Percentiles rank a stretch among this genome's conserved stretches.
These are phyloP conservation scores for Sericinus montela DNA, from an alignment of 2,888 invertebrate species.

Conservation along the genomic window DNA sequence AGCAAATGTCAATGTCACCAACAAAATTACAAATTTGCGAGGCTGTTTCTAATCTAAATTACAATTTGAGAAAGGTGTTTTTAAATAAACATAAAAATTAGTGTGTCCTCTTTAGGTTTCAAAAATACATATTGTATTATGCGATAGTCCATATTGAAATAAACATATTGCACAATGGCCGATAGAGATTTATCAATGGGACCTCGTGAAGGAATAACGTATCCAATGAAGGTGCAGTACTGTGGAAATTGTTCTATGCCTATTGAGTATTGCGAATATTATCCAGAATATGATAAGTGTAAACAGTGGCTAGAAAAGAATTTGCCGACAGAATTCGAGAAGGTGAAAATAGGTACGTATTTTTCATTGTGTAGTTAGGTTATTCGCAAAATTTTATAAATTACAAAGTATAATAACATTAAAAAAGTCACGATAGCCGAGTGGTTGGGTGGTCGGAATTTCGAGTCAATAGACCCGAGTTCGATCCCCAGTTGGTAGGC, in stretches of 20 bases:
- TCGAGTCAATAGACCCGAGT: no score
- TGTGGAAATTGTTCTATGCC: constrained; percentile 97
- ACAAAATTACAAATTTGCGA: no score
- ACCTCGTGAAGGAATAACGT: constrained; percentile 85
- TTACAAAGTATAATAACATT: no score
- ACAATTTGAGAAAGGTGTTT: no score
- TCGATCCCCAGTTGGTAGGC: no score
- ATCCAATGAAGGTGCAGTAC: constrained; percentile 91
- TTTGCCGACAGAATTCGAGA: constrained; percentile 95
- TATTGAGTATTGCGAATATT: constrained; percentile 99
- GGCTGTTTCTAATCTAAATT: no score
- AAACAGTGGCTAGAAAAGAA: constrained; percentile 97
- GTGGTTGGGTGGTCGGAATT: no score
- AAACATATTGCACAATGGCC: constrained; percentile 61
- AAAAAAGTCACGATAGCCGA: no score
- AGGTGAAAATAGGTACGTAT: constrained; percentile 84
- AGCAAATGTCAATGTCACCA: no score
- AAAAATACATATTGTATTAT: constrained; percentile 19
- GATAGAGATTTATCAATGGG: constrained; percentile 81
- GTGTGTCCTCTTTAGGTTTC: neutral
- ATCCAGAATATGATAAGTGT: constrained; percentile 98
- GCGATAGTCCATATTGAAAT: constrained; percentile 20
- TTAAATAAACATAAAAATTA: no score
- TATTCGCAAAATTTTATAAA: neutral
- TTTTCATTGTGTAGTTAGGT: constrained; percentile 16